Evolutionary conservation across 2,113 vertebrate species (phyloP).

Genomic region (Arenaria interpres): DNA sequence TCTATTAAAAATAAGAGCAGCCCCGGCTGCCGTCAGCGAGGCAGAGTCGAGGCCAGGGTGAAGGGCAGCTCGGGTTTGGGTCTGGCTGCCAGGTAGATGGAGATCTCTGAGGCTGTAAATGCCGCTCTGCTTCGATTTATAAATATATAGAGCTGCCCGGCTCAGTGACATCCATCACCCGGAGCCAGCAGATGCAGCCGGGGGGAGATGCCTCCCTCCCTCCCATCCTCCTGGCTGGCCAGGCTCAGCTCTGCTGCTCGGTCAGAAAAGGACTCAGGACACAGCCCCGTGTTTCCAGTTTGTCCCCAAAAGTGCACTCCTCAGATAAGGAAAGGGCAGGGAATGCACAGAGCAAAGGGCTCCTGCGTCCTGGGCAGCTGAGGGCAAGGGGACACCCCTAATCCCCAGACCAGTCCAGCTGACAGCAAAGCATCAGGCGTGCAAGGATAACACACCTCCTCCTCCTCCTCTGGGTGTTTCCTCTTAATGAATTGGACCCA

Average conservation of each 20-base stretch:
- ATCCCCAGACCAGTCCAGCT: accelerated
- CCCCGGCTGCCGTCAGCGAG: background rate
- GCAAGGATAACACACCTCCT: background rate
- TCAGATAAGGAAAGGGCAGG: accelerated
- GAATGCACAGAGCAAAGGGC: accelerated
- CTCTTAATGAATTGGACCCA: accelerated
- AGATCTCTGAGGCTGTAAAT: background rate
- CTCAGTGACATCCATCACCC: background rate
- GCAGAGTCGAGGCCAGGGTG: background rate
- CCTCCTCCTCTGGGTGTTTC: background rate
- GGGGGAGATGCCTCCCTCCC: background rate
- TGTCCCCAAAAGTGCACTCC: background rate
- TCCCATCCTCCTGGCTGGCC: background rate
- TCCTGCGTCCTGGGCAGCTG: background rate
- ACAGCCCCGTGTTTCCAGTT: background rate
- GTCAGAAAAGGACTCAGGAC: background rate
- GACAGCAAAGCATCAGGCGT: background rate
- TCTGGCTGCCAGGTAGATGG: background rate
- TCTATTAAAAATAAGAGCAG: conserved; percentile 13
- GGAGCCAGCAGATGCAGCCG: background rate
- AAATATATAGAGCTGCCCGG: background rate
- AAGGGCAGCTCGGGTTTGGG: background rate
- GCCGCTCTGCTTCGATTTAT: background rate
- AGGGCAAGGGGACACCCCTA: background rate
- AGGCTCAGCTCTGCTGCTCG: accelerated